A percentile compares a stretch with the other conserved stretches of the same genome.
Evolutionary conservation across 2,888 invertebrate genomes (phyloP).

Genomic region (Lysandra bellargus): DNA sequence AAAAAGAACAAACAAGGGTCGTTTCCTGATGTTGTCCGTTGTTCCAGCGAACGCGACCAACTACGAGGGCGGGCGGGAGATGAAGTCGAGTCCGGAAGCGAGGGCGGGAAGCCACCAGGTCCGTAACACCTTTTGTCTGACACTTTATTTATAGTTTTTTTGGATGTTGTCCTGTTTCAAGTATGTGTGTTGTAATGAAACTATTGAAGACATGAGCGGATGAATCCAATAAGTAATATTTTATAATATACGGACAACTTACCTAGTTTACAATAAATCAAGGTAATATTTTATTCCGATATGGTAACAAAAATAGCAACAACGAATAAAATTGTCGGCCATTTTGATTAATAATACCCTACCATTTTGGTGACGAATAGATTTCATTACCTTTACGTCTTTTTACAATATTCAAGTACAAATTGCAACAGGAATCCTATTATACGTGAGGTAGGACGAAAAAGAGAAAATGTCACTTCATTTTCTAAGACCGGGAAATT

Average conservation of each 20-base stretch:
- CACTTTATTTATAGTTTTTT: constrained; percentile 14
- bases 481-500: neutral
- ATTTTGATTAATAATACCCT: too few species aligned
- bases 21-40: constrained; percentile 47
- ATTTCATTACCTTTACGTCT: too few species aligned
- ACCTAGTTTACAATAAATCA: too few species aligned
- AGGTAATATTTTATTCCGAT: too few species aligned
- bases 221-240: too few species aligned
- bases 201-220: too few species aligned
- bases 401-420: neutral
- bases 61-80: constrained; percentile 67
- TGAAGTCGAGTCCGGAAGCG: constrained; percentile 61
- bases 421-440: neutral
- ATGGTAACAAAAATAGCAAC: too few species aligned
- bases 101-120: constrained; percentile 69
- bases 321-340: too few species aligned
- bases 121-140: constrained; percentile 35
- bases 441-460: neutral
- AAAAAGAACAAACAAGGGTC: constrained; percentile 31
- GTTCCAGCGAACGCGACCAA: constrained; percentile 70
- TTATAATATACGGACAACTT: too few species aligned
- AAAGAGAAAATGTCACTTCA: neutral
- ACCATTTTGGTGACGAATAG: too few species aligned
- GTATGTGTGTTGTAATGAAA: too few species aligned
- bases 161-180: neutral